Evolutionary conservation across 2,797 vertebrate genomes (phyloP).

Genomic region (Okamejei kenojei): DNA sequence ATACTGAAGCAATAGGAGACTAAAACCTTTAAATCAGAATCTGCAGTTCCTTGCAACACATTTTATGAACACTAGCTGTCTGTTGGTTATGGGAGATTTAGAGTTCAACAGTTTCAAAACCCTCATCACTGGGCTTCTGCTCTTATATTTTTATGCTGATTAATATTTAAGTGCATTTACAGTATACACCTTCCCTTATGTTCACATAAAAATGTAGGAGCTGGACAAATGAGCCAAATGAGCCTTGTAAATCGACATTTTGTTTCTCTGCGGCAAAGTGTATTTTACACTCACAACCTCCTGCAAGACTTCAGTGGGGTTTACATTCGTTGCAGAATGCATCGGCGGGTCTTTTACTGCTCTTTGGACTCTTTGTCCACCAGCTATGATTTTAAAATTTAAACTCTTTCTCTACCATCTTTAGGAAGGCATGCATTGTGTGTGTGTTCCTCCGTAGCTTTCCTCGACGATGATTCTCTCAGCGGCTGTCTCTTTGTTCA

Average conservation of each 20-base stretch:
- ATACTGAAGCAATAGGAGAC: not conserved
- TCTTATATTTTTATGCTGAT: not conserved
- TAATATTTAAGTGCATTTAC: not conserved
- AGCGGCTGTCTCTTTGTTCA: too few species aligned
- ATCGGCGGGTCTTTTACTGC: not conserved
- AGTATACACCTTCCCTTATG: too few species aligned
- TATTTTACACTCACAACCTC: not conserved
- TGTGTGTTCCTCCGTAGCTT: not conserved
- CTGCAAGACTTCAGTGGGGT: not conserved
- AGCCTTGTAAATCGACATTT: not conserved
- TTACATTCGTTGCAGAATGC: not conserved
- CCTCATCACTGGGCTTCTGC: not conserved
- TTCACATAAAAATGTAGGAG: not conserved
- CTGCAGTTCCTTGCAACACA: too few species aligned
- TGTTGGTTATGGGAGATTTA: not conserved
- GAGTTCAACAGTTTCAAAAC: not conserved
- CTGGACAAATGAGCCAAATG: not conserved
- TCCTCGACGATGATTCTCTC: not conserved
- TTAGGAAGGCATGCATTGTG: not conserved
- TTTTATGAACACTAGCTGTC: too few species aligned
- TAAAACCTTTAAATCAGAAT: too few species aligned
- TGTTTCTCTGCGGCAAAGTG: not conserved
- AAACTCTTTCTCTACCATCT: not conserved
- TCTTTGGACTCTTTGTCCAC: not conserved
- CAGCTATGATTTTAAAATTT: not conserved